These are phyloP conservation scores for Scartelaos histophorus DNA, from an alignment of 2,113 vertebrate genomes.

Conservation along the genomic window DNA sequence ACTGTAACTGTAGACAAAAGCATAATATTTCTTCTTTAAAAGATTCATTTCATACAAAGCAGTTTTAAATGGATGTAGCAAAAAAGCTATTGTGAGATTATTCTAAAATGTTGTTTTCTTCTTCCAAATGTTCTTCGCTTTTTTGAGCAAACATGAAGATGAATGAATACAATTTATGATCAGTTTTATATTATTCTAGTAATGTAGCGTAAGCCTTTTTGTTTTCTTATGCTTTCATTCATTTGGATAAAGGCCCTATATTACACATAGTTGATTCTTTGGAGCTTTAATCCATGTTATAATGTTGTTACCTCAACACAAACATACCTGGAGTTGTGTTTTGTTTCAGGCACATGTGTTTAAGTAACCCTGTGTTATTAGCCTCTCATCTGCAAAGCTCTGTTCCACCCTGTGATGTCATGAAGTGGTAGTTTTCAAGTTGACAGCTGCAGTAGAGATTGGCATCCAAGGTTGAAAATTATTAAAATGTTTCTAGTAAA, in stretches of 20 bases:
- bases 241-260: not conserved
- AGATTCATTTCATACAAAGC: not conserved
- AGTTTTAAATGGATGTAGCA: not conserved
- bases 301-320: no score
- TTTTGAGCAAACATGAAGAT: not conserved
- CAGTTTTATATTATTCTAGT: not conserved
- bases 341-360: no score
- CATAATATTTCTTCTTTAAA: not conserved
- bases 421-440: no score
- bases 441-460: no score
- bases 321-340: no score
- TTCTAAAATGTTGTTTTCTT: not conserved
- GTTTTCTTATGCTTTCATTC: not conserved
- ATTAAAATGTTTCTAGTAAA: no score
- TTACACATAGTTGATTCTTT: no score
- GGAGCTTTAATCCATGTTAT: no score
- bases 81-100: not conserved
- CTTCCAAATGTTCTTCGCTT: not conserved
- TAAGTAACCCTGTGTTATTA: no score
- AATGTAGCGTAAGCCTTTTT: not conserved
- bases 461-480: no score
- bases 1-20: not conserved
- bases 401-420: no score
- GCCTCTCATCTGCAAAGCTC: no score
- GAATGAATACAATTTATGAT: not conserved